Evolutionary conservation across 2,797 vertebrate species (phyloP).

Genomic region (Malacoctenus gilli): DNA sequence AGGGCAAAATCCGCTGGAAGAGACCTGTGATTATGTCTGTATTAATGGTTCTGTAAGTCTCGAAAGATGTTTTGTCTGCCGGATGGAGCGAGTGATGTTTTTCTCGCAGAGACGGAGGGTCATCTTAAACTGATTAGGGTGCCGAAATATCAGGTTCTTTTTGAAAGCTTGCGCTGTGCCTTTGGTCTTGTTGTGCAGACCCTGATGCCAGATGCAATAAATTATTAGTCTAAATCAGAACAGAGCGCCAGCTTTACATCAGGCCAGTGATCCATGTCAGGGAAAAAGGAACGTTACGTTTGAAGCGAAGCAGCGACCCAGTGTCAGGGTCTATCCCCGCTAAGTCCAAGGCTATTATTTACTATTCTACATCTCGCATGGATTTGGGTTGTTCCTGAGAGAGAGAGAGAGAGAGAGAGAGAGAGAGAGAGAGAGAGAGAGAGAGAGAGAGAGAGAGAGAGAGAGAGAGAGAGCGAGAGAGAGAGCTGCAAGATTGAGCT

Average conservation of each 20-base stretch:
- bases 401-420: too few species aligned
- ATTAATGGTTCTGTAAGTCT: constrained; percentile 80
- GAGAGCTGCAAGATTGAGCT: constrained; percentile 35
- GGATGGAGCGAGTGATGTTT: constrained; percentile 75
- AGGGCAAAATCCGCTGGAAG: constrained; percentile 74
- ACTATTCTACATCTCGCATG: constrained; percentile 65
- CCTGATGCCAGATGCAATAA: constrained; percentile 83
- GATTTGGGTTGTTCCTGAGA: constrained; percentile 50
- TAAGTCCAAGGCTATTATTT: constrained; percentile 69
- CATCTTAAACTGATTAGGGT: constrained; percentile 90
- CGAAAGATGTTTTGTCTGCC: constrained; percentile 79
- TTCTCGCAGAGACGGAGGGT: constrained; percentile 81
- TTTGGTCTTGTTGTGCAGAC: constrained; percentile 78
- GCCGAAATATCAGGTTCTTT: constrained; percentile 82
- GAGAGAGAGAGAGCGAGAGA: too few species aligned
- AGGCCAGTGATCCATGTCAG: constrained; percentile 72
- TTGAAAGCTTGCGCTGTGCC: constrained; percentile 74
- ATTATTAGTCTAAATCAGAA: constrained; percentile 85
- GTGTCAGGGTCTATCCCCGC: constrained; percentile 63
- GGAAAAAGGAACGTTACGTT: constrained; percentile 63
- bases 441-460: too few species aligned
- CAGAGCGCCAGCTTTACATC: constrained; percentile 80
- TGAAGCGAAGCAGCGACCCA: constrained; percentile 69
- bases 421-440: too few species aligned
- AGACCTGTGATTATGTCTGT: constrained; percentile 85